phyloP scores from a whole-genome alignment of 2,888 invertebrate genomes.

The Leptura quadrifasciata region DNA sequence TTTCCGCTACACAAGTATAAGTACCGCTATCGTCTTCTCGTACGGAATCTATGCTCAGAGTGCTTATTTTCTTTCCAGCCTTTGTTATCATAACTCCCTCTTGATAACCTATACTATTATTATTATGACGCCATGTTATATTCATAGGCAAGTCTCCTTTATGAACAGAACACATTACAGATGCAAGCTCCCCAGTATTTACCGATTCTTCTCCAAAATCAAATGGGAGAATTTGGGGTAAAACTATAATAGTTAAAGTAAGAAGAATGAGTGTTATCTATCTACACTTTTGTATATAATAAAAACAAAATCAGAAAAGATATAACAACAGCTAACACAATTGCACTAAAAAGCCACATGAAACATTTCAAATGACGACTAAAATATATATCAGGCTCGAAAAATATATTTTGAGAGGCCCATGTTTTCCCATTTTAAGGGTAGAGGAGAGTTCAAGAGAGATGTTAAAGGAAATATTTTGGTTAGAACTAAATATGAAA shows the following conservation, averaged over 20 bases:
- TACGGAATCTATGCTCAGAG: conserved; percentile 77
- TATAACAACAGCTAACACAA: too few relatives aligned
- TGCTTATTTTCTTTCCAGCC: conserved; percentile 79
- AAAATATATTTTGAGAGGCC: neutral
- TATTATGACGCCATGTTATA: conserved; percentile 79
- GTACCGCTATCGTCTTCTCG: conserved; percentile 76
- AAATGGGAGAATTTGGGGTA: conserved; percentile 70
- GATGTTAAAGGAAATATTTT: neutral
- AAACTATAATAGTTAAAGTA: conserved; percentile 63
- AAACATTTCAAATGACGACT: too few relatives aligned
- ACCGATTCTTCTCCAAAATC: conserved; percentile 77
- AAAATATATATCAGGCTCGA: too few relatives aligned
- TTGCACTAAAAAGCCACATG: too few relatives aligned
- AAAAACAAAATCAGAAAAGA: too few relatives aligned
- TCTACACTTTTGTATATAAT: too few relatives aligned
- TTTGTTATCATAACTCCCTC: conserved; percentile 72
- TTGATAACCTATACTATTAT: conserved; percentile 68
- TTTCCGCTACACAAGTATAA: conserved; percentile 80
- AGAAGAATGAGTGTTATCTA: neutral
- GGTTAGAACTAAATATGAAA: neutral
- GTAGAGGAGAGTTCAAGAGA: neutral
- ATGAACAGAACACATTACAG: conserved; percentile 76
- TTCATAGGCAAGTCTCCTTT: conserved; percentile 83
- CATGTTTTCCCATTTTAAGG: neutral
- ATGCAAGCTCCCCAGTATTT: conserved; percentile 74